Conservation (phyloP, 2,113 vertebrate genomes). For the Chloebia gouldiae region DNA sequence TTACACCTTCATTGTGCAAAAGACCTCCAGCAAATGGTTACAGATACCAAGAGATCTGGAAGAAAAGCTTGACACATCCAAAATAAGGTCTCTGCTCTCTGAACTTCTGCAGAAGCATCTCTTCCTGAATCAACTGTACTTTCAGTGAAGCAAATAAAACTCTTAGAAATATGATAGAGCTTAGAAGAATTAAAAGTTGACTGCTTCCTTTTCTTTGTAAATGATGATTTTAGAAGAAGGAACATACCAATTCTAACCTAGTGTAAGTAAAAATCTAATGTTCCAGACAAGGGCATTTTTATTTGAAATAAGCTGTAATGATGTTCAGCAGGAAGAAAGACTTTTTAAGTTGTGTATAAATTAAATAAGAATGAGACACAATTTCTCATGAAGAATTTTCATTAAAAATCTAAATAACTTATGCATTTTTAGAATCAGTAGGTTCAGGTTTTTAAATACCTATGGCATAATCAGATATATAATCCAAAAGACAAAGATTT, state of each 20-base stretch:
- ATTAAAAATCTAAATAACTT: background rate
- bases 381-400: slow-evolving; percentile 2
- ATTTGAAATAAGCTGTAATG: background rate
- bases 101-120: background rate
- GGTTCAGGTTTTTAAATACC: background rate
- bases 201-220: background rate
- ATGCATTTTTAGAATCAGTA: background rate
- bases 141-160: background rate
- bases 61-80: background rate
- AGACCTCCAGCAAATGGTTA: background rate
- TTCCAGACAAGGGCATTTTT: background rate
- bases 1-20: background rate
- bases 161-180: background rate
- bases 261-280: background rate
- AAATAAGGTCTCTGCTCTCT: background rate
- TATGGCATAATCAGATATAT: slow-evolving; percentile 16
- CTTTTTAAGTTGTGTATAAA: background rate
- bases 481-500: slow-evolving; percentile 43
- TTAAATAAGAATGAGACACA: slow-evolving; percentile 1
- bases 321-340: background rate
- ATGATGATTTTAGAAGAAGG: background rate
- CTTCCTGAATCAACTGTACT: background rate
- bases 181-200: background rate
- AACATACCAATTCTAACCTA: background rate
- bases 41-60: background rate